These are phyloP conservation scores for Rhamnusium bicolor DNA, from an alignment of 2,888 invertebrate species.

Conservation along the genomic window DNA sequence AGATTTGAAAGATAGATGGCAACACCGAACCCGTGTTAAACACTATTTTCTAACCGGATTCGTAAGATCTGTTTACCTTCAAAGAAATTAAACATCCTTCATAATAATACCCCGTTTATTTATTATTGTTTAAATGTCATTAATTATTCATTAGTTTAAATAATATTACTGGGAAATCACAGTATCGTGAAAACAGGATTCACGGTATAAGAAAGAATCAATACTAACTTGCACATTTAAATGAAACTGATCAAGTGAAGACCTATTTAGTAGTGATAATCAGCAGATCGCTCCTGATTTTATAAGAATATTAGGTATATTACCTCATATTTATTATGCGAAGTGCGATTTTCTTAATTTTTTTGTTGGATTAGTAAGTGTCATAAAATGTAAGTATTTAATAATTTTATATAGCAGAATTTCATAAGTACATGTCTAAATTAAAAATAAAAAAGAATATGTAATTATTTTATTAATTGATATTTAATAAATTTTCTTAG, in stretches of 20 bases:
- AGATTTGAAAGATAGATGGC: too few relatives aligned
- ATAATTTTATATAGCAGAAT: neutral
- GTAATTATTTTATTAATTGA: too few relatives aligned
- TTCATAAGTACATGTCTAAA: too few relatives aligned
- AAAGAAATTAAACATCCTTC: neutral
- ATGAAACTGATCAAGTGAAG: constrained; percentile 4
- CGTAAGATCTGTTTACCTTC: neutral
- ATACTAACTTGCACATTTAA: constrained; percentile 12
- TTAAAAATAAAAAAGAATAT: too few relatives aligned
- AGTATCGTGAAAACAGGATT: constrained; percentile 13
- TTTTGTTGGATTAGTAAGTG: neutral
- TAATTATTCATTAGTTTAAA: constrained; percentile 5
- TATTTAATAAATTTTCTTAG: too few relatives aligned
- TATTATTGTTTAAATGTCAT: neutral
- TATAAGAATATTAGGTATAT: neutral
- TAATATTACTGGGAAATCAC: constrained; percentile 10
- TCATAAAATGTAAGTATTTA: constrained; percentile 8
- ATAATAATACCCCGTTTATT: neutral
- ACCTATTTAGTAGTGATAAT: neutral
- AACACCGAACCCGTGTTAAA: neutral
- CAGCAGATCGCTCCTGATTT: neutral
- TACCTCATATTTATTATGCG: neutral
- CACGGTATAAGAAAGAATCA: constrained; percentile 4
- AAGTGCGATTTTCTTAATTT: neutral
- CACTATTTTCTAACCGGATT: neutral